Evolutionary conservation across 2,113 vertebrate species (phyloP), one percentile per base, ranked within the genome.

Genomic region (Cephalopterus ornatus): DNA sequence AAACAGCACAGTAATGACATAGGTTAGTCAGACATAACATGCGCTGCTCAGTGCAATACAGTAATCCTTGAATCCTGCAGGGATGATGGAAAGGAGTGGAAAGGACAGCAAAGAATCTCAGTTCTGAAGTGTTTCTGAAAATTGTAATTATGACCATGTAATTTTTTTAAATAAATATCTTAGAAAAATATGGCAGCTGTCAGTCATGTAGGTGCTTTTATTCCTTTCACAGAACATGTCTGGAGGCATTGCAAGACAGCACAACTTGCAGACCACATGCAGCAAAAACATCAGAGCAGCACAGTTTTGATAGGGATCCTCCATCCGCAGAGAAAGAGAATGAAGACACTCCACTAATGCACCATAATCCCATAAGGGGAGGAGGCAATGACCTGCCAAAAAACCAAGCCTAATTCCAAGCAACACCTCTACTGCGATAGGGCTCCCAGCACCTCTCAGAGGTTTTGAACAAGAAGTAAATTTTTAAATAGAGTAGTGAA

Each of bases 261-360:
- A 14, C 3, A 2, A 52, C 21, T 47, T 87, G 49, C 20, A 88
- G 21, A 74, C 12, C 21, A 66, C 0, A 0, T 1, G 4, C 14
- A 66, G 23, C 0, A 9, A 58, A 73, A 12, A 41, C 2, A 32
- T 65, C 27, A 70, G 28, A 47, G 67, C 4, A 47, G 12, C 76
- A 65, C 1, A 39, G 20, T 46, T 81, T 77, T 52, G 41, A 27
- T 2, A 3, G 6, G 8, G 3, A 46, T 58, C 12, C 5, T 63
- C 47, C 22, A 72, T 46, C 24, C 0, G 0, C 28, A 63, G 0
- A 0, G 58, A 50, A 63, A 32, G 17, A 37, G 35, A 71, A 67
- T 20, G 7, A 85, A 26, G 6, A 3, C 15, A 55, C 8, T 5
- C 6, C 39, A n/a, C 6, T 35, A 14, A 79, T 5, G 24, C 28